A percentile compares a stretch with the other conserved stretches of the same genome.
Conservation (phyloP, 2,797 vertebrate genomes). For the Coluber constrictor region DNA sequence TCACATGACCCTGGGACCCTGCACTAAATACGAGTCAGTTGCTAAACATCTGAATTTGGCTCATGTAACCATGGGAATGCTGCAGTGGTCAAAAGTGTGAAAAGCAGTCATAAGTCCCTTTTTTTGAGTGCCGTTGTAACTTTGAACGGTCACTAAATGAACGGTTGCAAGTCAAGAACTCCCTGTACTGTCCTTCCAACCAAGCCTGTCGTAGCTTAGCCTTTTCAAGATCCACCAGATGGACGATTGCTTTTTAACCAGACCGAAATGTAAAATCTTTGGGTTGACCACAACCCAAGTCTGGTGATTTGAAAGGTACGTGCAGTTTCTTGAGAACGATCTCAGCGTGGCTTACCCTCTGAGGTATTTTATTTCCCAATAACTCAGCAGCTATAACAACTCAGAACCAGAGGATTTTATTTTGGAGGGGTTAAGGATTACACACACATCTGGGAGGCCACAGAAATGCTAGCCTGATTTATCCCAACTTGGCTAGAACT, state of each 20-base stretch:
- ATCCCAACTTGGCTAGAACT: not conserved
- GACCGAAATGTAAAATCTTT: not conserved
- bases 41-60: not conserved
- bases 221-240: not conserved
- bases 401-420: not conserved
- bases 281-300: not conserved
- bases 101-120: too few relatives aligned
- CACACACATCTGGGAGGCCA: not conserved
- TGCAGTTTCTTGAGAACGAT: not conserved
- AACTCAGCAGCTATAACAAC: not conserved
- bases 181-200: not conserved
- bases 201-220: not conserved
- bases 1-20: not conserved
- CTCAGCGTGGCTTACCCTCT: not conserved
- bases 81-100: not conserved
- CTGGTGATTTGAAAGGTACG: not conserved
- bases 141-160: too few relatives aligned
- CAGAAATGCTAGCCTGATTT: not conserved
- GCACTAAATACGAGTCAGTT: not conserved
- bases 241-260: not conserved
- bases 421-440: not conserved
- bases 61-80: not conserved
- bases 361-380: not conserved
- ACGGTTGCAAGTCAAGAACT: too few relatives aligned
- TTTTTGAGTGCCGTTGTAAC: too few relatives aligned